Conservation (phyloP, 1,140 invertebrate genomes). For the Eriocheir sinensis region DNA sequence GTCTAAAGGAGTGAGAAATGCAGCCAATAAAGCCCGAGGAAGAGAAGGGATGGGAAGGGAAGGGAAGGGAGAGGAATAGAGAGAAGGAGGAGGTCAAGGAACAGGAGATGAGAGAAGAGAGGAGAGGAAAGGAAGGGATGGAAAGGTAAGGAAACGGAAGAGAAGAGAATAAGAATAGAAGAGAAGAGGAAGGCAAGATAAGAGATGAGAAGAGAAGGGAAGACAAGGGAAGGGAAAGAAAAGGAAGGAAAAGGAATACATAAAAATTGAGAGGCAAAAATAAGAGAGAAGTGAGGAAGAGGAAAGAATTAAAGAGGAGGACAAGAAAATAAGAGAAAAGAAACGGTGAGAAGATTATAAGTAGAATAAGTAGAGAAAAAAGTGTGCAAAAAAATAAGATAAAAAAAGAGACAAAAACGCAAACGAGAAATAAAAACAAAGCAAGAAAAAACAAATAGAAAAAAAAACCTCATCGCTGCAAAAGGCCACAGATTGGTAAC, state of each 20-base stretch:
- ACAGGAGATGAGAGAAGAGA: not conserved
- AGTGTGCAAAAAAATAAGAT: not conserved
- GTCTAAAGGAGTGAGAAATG: slow-evolving; percentile 12
- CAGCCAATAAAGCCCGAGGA: slow-evolving; percentile 1
- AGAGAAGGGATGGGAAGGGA: not conserved
- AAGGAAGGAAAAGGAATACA: not conserved
- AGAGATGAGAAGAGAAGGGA: not conserved
- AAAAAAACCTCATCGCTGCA: too few relatives aligned
- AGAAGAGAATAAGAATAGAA: not conserved
- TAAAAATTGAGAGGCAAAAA: not conserved
- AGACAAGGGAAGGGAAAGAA: not conserved
- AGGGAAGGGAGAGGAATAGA: too few relatives aligned
- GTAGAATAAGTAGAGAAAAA: too few relatives aligned
- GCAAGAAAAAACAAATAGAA: not conserved
- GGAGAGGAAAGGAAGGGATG: not conserved
- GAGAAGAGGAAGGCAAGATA: not conserved
- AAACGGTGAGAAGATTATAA: too few relatives aligned
- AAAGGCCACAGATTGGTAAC: too few relatives aligned
- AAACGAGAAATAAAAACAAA: not conserved
- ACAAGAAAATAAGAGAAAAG: too few relatives aligned
- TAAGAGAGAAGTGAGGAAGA: not conserved
- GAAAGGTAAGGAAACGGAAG: too few relatives aligned
- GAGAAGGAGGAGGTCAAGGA: not conserved
- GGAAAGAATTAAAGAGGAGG: not conserved
- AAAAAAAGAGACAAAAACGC: not conserved